A percentile compares a stretch with the other conserved stretches of the same genome.
phyloP scores from a whole-genome alignment of 2,888 invertebrate species.

The Hedychridium roseum region DNA sequence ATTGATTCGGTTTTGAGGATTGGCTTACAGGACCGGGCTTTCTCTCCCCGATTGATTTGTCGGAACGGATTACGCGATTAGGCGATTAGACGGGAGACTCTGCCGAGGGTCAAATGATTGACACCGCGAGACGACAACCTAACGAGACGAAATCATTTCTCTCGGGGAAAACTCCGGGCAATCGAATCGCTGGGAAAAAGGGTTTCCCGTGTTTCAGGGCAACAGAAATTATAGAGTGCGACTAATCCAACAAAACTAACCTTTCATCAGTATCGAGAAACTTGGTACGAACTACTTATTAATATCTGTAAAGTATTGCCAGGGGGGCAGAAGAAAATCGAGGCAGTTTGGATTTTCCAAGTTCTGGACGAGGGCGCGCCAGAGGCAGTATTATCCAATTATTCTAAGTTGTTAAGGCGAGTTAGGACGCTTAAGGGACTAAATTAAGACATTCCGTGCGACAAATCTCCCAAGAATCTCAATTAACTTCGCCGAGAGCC shows the following conservation, averaged over 20 bases:
- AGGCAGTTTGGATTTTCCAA: constrained; percentile 36
- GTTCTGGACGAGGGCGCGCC: constrained; percentile 31
- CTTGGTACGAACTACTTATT: no score
- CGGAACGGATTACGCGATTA: constrained; percentile 47
- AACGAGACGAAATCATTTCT: constrained; percentile 50
- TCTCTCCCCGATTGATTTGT: constrained; percentile 40
- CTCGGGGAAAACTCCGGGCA: constrained; percentile 35
- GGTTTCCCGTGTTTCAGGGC: constrained; percentile 8
- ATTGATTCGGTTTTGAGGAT: neutral
- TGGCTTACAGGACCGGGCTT: neutral
- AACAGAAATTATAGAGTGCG: neutral
- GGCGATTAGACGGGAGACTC: constrained; percentile 28
- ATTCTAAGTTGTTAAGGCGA: constrained; percentile 64
- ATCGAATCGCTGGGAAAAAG: constrained; percentile 23
- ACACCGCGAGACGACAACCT: constrained; percentile 40
- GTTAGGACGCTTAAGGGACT: constrained; percentile 64
- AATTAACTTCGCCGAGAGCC: constrained; percentile 58
- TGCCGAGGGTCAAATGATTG: constrained; percentile 44
- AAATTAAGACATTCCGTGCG: constrained; percentile 65
- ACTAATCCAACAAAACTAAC: no score
- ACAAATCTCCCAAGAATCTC: constrained; percentile 65
- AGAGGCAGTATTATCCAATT: constrained; percentile 60
- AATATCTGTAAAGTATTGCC: no score
- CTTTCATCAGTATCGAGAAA: no score
- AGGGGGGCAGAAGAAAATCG: no score